Evolutionary conservation across 2,888 invertebrate genomes (phyloP), one percentile per base, ranked within the genome.

Genomic region (Rhingia campestris): DNA sequence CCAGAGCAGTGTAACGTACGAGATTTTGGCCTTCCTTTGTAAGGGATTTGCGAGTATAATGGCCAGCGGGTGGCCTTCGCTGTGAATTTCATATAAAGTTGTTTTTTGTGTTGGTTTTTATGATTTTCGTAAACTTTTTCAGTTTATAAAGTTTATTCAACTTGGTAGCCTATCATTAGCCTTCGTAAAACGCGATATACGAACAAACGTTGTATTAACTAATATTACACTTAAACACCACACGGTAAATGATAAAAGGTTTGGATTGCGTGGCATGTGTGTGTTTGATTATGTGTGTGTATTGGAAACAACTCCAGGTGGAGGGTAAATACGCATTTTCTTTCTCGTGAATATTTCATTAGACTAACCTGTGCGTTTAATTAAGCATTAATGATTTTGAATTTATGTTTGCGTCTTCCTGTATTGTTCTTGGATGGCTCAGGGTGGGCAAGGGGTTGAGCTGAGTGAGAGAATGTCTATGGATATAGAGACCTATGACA

Each of bases 351-450:
- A 61, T 66, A 66, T 47, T 54, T 58, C 81, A 76, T 49, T 59
- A 51, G 58, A 61, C 76, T 59, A 76, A 81, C 81, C 22, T 22
- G 76, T 77, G 72, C 61, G 72, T 51, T 81, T 77, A 81, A 81
- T 81, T 81, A 81, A 70, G 76, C 81, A 66, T 81, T 81, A 66
- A 81, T 72, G 66, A 72, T 81, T 81, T 76, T 72, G 72, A 81
- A 56, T 81, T 54, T 76, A 66, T 66, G 59, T 32, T 41, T 53
- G 43, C 43, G 59, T 45, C 64, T 66, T 58, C 63, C 56, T 37
- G 47, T n/a, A n/a, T 58, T 39, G 30, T 33, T 64, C 53, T 54
- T 39, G 64, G 12, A 4, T 14, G 7, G 2, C 6, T 4, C 43
- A 33, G 64, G 43, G 64, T 9, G 22, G 2, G 22, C 2, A 22